Conservation (phyloP, 2,797 vertebrate genomes). For the Tragelaphus eurycerus region DNA sequence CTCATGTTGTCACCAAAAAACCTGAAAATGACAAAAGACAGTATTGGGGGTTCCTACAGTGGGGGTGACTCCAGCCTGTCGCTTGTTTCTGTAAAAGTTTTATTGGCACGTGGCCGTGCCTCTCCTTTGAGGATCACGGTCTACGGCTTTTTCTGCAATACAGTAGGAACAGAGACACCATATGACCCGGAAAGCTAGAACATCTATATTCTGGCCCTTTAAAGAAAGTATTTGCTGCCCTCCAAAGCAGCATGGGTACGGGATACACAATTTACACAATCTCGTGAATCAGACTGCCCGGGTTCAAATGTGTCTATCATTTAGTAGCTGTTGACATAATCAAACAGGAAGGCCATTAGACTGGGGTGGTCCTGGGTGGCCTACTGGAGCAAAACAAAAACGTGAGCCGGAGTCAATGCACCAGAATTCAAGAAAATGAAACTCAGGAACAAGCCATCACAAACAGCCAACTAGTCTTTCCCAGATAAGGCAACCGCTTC, state of each 20-base stretch:
- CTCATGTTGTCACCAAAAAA: not conserved
- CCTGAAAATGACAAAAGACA: not conserved
- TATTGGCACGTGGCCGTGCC: not conserved
- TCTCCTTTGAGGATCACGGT: fast-evolving
- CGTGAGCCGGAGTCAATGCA: fast-evolving
- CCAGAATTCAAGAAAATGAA: not conserved
- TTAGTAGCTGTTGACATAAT: not conserved
- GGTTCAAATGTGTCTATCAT: not conserved
- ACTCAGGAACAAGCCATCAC: not conserved
- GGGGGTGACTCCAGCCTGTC: not conserved
- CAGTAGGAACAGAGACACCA: not conserved
- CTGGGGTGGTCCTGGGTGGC: too few relatives aligned
- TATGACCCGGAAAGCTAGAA: not conserved
- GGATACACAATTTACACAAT: not conserved
- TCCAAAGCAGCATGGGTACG: not conserved
- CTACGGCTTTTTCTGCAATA: too few relatives aligned
- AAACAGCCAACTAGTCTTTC: not conserved
- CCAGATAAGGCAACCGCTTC: too few relatives aligned
- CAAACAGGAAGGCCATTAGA: not conserved
- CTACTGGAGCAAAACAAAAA: not conserved
- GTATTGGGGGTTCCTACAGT: fast-evolving
- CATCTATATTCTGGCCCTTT: not conserved
- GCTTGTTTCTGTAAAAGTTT: not conserved
- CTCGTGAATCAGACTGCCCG: not conserved
- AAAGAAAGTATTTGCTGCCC: not conserved